Evolutionary conservation across 53 echinoderm and acorn worm genomes (phyloP).

Genomic region (Holothuria leucospilota): DNA sequence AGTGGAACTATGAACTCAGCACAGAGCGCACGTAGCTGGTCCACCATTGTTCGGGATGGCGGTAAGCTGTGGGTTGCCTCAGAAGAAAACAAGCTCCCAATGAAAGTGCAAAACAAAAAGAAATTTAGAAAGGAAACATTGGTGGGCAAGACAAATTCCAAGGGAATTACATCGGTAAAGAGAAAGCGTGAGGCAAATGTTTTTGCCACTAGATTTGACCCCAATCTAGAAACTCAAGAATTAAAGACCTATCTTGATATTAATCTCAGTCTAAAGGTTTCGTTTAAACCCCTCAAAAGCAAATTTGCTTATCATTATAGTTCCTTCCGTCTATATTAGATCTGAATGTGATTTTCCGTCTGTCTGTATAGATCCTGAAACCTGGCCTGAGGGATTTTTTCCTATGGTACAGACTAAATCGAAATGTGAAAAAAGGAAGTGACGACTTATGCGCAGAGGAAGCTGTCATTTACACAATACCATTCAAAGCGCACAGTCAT

Average conservation of each 20-base stretch:
- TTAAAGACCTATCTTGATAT: conserved; percentile 15
- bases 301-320: too few species aligned
- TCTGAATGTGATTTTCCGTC: not conserved
- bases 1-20: not conserved
- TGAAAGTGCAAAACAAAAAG: not conserved
- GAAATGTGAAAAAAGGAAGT: too few species aligned
- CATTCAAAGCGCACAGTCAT: too few species aligned
- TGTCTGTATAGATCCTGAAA: not conserved
- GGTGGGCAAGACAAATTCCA: conserved; percentile 1
- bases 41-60: conserved; percentile 21
- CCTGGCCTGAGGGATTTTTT: too few species aligned
- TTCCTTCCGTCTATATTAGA: too few species aligned
- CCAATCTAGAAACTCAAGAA: too few species aligned
- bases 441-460: too few species aligned
- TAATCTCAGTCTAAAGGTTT: too few species aligned
- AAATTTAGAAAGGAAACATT: not conserved
- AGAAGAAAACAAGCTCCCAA: not conserved
- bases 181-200: conserved; percentile 19
- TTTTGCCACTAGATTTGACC: too few species aligned
- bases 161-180: not conserved
- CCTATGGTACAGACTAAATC: conserved; percentile 33
- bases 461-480: too few species aligned
- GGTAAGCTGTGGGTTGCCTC: not conserved
- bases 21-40: not conserved
- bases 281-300: too few species aligned